A percentile compares a stretch with the other conserved stretches of the same genome.
phyloP scores from a whole-genome alignment of 2,797 vertebrate genomes.

The Taenioides sp. region DNA sequence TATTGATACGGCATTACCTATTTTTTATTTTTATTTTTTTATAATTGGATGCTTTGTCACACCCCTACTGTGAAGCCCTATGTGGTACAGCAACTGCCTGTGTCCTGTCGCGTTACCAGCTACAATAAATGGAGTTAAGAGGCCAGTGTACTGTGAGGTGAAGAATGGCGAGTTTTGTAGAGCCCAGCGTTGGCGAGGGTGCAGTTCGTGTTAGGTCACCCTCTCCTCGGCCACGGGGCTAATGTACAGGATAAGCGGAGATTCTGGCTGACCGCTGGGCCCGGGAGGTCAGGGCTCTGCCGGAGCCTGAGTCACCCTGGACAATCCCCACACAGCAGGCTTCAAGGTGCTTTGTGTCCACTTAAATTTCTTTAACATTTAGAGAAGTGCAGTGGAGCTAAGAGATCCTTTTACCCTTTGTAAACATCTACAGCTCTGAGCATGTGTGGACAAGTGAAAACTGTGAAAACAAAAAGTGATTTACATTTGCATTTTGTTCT shows the following conservation, averaged over 20 bases:
- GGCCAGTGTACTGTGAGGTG: slow-evolving; percentile 33
- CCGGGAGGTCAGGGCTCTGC: slow-evolving; percentile 51
- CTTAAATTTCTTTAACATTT: slow-evolving; percentile 17
- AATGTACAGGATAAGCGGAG: slow-evolving; percentile 56
- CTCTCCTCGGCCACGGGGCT: slow-evolving; percentile 28
- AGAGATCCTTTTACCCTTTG: neutral
- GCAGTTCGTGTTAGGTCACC: slow-evolving; percentile 57
- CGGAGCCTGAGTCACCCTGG: slow-evolving; percentile 34
- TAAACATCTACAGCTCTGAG: neutral
- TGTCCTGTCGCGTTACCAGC: slow-evolving; percentile 32
- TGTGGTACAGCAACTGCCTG: slow-evolving; percentile 22
- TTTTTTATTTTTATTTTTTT: too few species aligned
- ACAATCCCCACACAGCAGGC: slow-evolving; percentile 30
- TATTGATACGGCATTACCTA: too few species aligned
- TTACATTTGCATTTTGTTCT: neutral
- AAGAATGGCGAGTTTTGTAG: slow-evolving; percentile 38
- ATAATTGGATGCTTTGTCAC: neutral
- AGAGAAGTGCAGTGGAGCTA: neutral
- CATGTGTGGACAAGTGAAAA: neutral
- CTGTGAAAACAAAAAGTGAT: neutral
- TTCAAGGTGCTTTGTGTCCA: slow-evolving; percentile 53
- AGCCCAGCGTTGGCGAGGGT: slow-evolving; percentile 33
- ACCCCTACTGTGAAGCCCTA: neutral
- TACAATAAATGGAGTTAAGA: slow-evolving; percentile 32
- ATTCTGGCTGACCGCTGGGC: slow-evolving; percentile 23